Conservation (phyloP, 2,113 vertebrate species). For the Damaliscus lunatus region DNA sequence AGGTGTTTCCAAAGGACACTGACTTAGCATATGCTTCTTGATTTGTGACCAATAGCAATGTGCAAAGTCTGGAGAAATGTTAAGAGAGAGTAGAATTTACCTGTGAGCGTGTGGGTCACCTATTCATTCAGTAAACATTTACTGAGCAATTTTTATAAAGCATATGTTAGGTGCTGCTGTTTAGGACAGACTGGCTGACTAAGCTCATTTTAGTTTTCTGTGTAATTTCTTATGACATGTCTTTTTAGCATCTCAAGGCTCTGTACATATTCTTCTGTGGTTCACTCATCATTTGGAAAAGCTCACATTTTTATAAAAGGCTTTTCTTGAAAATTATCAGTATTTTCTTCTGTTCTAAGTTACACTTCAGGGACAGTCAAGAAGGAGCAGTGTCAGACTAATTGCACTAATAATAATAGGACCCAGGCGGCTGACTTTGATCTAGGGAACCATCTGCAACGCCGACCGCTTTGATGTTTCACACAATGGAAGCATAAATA, state of each 20-base stretch:
- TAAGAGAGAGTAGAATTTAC: neutral
- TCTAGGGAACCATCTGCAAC: conserved; percentile 68
- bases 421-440: conserved; percentile 61
- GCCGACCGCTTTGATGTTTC: conserved; percentile 70
- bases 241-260: neutral
- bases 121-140: neutral
- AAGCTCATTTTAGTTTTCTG: neutral
- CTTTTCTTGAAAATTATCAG: conserved; percentile 58
- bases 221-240: neutral
- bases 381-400: conserved; percentile 66
- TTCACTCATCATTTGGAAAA: conserved; percentile 25
- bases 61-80: neutral
- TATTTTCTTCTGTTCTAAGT: conserved; percentile 55
- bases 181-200: neutral
- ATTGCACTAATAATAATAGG: conserved; percentile 69
- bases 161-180: neutral
- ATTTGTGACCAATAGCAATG: neutral
- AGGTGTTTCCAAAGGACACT: conserved; percentile 2
- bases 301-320: conserved; percentile 43
- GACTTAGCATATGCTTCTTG: neutral
- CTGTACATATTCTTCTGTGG: neutral
- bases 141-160: neutral
- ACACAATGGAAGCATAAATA: conserved; percentile 74
- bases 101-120: neutral
- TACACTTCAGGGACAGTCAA: conserved; percentile 62